Evolutionary conservation across 2,113 vertebrate genomes (phyloP).

Genomic region (Dipodomys ordii): DNA sequence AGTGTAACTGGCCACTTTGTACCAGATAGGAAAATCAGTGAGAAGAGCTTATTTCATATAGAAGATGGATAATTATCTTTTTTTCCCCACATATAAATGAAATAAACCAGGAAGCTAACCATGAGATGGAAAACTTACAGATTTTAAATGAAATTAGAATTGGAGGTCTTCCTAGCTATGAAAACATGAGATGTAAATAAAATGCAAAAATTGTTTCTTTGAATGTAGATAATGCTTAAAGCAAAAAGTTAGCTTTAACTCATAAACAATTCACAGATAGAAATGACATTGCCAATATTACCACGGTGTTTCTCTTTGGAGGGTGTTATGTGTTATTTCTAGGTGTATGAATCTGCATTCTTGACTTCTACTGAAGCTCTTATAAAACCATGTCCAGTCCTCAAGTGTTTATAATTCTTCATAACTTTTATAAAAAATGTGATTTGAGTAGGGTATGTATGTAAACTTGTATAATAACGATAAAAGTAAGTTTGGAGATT

Average conservation of each 20-base stretch:
- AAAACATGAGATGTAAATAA: not conserved
- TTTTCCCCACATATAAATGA: not conserved
- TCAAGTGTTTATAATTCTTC: not conserved
- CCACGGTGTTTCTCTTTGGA: not conserved
- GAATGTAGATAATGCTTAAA: not conserved
- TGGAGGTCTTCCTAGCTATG: not conserved
- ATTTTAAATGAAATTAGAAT: conserved; percentile 46
- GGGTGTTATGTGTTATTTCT: not conserved
- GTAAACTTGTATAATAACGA: too few relatives aligned
- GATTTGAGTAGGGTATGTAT: not conserved
- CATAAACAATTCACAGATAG: not conserved
- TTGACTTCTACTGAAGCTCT: not conserved
- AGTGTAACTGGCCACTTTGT: not conserved
- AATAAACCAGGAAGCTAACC: not conserved
- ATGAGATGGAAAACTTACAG: not conserved
- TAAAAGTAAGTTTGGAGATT: too few relatives aligned
- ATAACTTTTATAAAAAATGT: not conserved
- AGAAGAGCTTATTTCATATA: not conserved
- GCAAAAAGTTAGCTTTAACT: not conserved
- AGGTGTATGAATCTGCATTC: not conserved
- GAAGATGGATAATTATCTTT: not conserved
- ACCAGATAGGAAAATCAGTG: conserved; percentile 19
- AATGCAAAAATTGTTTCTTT: not conserved
- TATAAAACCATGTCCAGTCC: not conserved
- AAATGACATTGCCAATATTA: not conserved